Conservation (phyloP, 2,113 vertebrate species). For the Nothobranchius furzeri region DNA sequence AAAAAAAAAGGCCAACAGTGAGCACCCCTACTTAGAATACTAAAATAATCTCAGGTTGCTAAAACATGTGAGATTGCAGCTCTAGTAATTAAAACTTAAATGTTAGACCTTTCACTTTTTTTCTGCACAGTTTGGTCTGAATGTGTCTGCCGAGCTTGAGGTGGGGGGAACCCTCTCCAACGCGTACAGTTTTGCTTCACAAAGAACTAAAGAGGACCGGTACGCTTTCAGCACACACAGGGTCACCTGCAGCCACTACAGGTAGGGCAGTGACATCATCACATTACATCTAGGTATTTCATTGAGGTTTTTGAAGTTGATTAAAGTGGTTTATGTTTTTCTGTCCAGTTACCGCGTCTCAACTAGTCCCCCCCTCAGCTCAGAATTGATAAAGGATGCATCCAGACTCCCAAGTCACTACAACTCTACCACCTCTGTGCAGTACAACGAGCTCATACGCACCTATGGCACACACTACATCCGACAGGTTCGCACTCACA, state of each 20-base stretch:
- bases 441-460: slow-evolving; percentile 39
- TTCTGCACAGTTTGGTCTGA: slow-evolving; percentile 22
- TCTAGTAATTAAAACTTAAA: too few relatives aligned
- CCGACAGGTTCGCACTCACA: slow-evolving; percentile 33
- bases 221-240: slow-evolving; percentile 20
- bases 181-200: slow-evolving; percentile 9
- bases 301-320: not conserved
- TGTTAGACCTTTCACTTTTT: too few relatives aligned
- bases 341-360: slow-evolving; percentile 44
- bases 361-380: slow-evolving; percentile 20
- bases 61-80: too few relatives aligned
- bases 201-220: slow-evolving; percentile 15
- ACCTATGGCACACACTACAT: slow-evolving; percentile 72
- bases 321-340: not conserved
- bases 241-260: slow-evolving; percentile 18
- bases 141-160: not conserved
- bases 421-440: not conserved
- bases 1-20: too few relatives aligned
- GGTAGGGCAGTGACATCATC: not conserved
- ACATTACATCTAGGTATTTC: not conserved
- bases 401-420: slow-evolving; percentile 32
- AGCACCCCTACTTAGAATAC: too few relatives aligned
- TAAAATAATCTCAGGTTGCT: too few relatives aligned
- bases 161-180: slow-evolving; percentile 24
- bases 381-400: slow-evolving; percentile 33